Evolutionary conservation across 2,888 invertebrate genomes (phyloP).

Genomic region (Notodonta ziczac): DNA sequence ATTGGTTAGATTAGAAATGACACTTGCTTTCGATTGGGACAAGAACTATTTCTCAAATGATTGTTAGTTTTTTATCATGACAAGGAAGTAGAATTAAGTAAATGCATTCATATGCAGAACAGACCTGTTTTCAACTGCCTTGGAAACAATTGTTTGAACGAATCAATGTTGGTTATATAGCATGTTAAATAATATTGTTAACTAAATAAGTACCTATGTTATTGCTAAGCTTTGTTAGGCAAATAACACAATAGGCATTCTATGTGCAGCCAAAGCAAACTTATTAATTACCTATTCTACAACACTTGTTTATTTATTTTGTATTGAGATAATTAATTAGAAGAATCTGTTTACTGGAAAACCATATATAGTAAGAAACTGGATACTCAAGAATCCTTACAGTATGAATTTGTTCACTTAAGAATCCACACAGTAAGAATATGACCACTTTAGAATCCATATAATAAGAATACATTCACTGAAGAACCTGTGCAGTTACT

Average conservation of each 20-base stretch:
- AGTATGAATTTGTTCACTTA: not conserved
- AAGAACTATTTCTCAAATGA: not conserved
- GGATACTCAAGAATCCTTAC: too few relatives aligned
- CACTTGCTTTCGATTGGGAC: not conserved
- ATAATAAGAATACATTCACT: not conserved
- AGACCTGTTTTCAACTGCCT: constrained; percentile 1
- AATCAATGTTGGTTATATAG: not conserved
- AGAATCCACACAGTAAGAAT: not conserved
- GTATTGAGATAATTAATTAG: too few relatives aligned
- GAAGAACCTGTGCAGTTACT: not conserved
- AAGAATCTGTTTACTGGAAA: too few relatives aligned
- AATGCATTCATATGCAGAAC: not conserved
- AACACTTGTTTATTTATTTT: too few relatives aligned
- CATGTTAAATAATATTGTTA: not conserved
- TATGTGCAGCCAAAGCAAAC: too few relatives aligned
- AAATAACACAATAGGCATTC: too few relatives aligned
- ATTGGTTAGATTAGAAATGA: not conserved
- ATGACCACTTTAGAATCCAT: too few relatives aligned
- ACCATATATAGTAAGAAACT: too few relatives aligned
- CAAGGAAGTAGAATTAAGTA: not conserved
- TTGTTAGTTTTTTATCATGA: not conserved
- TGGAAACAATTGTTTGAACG: not conserved
- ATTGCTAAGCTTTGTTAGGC: too few relatives aligned
- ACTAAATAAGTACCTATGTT: too few relatives aligned
- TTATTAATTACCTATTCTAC: too few relatives aligned